Base-by-base conservation (phyloP, 1,140 invertebrate genomes). In the Zaprionus ornatus region DNA sequence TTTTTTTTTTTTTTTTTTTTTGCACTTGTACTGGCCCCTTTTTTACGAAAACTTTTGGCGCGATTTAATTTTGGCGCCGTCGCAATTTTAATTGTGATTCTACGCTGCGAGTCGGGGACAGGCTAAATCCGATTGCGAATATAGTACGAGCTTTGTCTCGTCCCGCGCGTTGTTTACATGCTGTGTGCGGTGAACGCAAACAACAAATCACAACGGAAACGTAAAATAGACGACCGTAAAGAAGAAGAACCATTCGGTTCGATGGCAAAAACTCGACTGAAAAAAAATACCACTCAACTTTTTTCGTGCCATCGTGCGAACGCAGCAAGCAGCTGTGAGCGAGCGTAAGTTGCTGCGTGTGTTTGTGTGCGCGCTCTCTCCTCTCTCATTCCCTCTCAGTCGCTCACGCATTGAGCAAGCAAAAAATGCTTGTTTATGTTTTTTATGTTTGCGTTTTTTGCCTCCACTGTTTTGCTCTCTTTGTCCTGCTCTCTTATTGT, bases 401-500 rank as follows among this genome's bases (percentile, higher is more conserved):
- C 55, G 63, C 68, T 50, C 72, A 60, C 62, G 59, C 64, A 19
- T 9, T 74, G 55, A n/a, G n/a, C n/a, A n/a, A n/a, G n/a, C n/a
- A 79, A 86, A 86, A 85, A 86, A 86, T 57, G 76, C 84, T 84
- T 87, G 84, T 87, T 88, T 87, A 88, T 88, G 84, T 87, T 87
- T 87, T 87, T 87, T 87, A 87, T 88, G 73, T 71, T 68, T 83
- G 80, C 55, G 67, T 67, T 85, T 84, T 82, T 76, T 75, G 69
- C 74, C 52, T 48, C 40, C 62, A 69, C 72, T 67, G 40, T 52
- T 60, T 60, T 29, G 32, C 42, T 65, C 76, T 78, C 55, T 45
- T 32, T 74, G 63, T 55, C 56, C 19, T 52, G 42, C 61, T 64
- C 55, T 57, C 59, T 61, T 55, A 12, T 42, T 45, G 21, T 45